Conservation (phyloP, 2,888 invertebrate genomes). For the Protonemura montana region DNA sequence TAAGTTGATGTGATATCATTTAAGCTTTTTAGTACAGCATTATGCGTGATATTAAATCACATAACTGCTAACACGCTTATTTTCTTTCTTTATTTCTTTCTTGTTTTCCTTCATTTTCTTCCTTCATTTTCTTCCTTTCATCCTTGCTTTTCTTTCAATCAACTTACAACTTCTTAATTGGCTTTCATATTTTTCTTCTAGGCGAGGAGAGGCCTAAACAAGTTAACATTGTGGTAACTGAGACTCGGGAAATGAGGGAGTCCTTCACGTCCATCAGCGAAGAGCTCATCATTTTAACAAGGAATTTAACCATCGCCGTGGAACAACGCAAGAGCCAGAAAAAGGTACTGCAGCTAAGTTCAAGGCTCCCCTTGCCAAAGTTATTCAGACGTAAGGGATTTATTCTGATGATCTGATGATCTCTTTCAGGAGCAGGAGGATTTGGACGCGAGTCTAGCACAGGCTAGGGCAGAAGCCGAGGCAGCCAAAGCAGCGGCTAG, state of each 20-base stretch:
- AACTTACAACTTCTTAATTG: no score
- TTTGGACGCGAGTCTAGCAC: constrained; percentile 60
- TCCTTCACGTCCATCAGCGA: constrained; percentile 69
- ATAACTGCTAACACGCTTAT: background rate
- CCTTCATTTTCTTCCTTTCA: background rate
- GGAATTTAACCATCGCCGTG: constrained; percentile 65
- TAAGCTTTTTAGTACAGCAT: background rate
- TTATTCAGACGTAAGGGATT: no score
- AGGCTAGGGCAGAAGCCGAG: constrained; percentile 61
- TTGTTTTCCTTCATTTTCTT: no score
- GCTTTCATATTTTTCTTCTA: constrained; percentile 48
- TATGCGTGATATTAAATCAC: background rate
- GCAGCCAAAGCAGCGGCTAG: constrained; percentile 59
- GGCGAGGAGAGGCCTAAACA: constrained; percentile 60
- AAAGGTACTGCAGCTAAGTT: constrained; percentile 52
- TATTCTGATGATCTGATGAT: no score
- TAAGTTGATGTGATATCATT: background rate
- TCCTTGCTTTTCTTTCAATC: background rate
- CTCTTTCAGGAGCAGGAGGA: constrained; percentile 61
- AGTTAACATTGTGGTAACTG: constrained; percentile 65
- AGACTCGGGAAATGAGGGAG: constrained; percentile 72
- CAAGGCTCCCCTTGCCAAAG: no score
- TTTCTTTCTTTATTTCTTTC: background rate
- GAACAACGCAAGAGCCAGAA: constrained; percentile 60
- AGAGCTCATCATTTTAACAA: constrained; percentile 67